Base-by-base conservation (phyloP, 2,888 invertebrate species). In the Eudasyphora cyanicolor region DNA sequence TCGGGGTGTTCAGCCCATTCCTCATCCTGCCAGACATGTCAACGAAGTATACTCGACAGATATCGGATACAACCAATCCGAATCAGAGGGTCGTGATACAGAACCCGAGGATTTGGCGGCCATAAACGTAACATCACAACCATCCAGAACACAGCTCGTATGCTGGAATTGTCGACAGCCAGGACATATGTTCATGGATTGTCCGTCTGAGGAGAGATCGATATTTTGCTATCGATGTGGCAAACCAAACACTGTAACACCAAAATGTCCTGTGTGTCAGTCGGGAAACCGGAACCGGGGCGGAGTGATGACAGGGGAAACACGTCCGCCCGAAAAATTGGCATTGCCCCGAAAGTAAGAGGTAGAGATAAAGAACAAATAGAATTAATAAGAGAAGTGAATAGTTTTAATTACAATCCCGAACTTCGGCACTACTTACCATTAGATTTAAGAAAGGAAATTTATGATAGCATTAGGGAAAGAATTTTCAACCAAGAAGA, bases 91-190 rank as follows among this genome's bases (percentile, higher is more conserved):
- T 38, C n/a, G n/a, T n/a, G n/a, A n/a, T n/a, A n/a, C n/a, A n/a
- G n/a, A n/a, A n/a, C n/a, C n/a, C n/a, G 38, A 5, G 38, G 12
- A 38, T 12, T 12, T 38, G 2, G 2, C 38, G 12, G 38, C 38
- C 2, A 38, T 38, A 14, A 45, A 45, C 12, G 7, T 10, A 14
- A 45, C 10, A 7, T 38, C 6, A 2, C 14, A 45, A 3, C 2
- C 45, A 3, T 3, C 17, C 12, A 27, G 29, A 42, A 57, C 3
- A 3, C 12, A 19, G 4, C 17, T 70, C 6, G 29, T 21, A 4
- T 80, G 80, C n/a, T 81, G 76, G 76, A 76, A 81, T n/a, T 81
- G 80, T 19, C 27, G 19, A 0, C 19, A 76, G 29, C 19, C n/a
- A 10, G 76, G 81, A 0, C 73, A 81, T 21, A n/a, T 42, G 8